Evolutionary conservation across 2,113 vertebrate species (phyloP).

Genomic region (Notothenia rossii): DNA sequence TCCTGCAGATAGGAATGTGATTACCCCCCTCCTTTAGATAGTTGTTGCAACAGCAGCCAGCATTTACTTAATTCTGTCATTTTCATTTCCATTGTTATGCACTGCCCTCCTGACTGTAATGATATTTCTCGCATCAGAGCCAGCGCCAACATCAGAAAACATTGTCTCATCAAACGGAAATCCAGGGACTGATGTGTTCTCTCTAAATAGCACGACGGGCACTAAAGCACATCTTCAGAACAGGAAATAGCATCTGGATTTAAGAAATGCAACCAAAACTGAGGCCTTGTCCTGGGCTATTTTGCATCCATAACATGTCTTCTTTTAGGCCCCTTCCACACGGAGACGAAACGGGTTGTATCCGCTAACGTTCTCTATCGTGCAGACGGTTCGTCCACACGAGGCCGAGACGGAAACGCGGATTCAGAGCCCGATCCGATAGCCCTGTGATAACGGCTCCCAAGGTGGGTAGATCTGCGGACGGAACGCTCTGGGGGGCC

Average conservation of each 20-base stretch:
- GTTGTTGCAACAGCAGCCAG: slow-evolving; percentile 58
- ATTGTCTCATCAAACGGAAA: slow-evolving; percentile 58
- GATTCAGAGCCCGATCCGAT: too few relatives aligned
- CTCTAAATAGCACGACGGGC: slow-evolving; percentile 60
- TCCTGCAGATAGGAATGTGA: background rate
- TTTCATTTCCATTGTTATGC: slow-evolving; percentile 75
- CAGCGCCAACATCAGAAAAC: slow-evolving; percentile 62
- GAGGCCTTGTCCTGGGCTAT: background rate
- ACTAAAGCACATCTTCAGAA: slow-evolving; percentile 29
- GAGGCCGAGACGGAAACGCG: too few relatives aligned
- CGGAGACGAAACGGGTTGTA: too few relatives aligned
- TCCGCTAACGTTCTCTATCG: too few relatives aligned
- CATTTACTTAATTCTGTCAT: slow-evolving; percentile 67
- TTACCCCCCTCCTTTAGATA: slow-evolving; percentile 33
- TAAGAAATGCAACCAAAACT: background rate
- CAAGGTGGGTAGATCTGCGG: too few relatives aligned
- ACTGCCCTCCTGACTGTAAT: slow-evolving; percentile 54
- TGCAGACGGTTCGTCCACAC: too few relatives aligned
- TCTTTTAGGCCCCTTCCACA: too few relatives aligned
- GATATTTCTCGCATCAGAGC: slow-evolving; percentile 61
- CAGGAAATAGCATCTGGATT: slow-evolving; percentile 28
- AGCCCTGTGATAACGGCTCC: too few relatives aligned
- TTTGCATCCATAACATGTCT: background rate
- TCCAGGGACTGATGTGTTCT: slow-evolving; percentile 28
- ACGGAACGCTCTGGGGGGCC: too few relatives aligned